A percentile compares a stretch with the other conserved stretches of the same genome.
Conservation (phyloP, 2,888 invertebrate species). For the Himalopsyche tibetana region DNA sequence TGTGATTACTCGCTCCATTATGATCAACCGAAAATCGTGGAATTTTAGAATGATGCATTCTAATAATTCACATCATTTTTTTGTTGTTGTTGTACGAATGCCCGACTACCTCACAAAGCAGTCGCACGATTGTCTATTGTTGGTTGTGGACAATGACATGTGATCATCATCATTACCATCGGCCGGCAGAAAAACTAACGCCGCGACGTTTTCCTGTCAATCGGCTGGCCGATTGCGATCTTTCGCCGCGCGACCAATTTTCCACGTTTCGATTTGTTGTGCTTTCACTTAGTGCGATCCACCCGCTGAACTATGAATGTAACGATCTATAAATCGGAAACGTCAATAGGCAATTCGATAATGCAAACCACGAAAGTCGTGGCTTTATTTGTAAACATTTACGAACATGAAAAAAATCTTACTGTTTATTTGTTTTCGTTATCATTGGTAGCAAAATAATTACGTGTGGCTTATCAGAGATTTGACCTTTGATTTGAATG, state of each 20-base stretch:
- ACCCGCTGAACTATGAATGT: neutral
- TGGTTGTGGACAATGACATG: neutral
- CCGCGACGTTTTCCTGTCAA: slow-evolving; percentile 7
- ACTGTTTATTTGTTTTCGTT: too few species aligned
- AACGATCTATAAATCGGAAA: too few species aligned
- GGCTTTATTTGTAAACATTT: too few species aligned
- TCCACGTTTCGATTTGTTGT: neutral
- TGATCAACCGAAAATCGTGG: slow-evolving; percentile 6
- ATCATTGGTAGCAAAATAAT: too few species aligned
- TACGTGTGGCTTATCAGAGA: too few species aligned
- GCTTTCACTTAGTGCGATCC: neutral
- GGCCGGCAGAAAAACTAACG: neutral
- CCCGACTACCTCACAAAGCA: too few species aligned
- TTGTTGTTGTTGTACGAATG: neutral
- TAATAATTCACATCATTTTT: neutral
- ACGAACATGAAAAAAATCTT: too few species aligned
- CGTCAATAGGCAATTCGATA: too few species aligned
- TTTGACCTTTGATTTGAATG: too few species aligned
- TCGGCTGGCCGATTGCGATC: neutral
- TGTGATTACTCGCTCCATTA: neutral
- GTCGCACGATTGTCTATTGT: slow-evolving; percentile 37
- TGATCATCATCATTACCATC: neutral
- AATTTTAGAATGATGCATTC: slow-evolving; percentile 8
- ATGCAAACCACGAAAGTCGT: too few species aligned
- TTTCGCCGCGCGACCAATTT: neutral